These are phyloP conservation scores for Heliothis subflexa DNA, from an alignment of 1,140 invertebrate species.

Conservation along the genomic window DNA sequence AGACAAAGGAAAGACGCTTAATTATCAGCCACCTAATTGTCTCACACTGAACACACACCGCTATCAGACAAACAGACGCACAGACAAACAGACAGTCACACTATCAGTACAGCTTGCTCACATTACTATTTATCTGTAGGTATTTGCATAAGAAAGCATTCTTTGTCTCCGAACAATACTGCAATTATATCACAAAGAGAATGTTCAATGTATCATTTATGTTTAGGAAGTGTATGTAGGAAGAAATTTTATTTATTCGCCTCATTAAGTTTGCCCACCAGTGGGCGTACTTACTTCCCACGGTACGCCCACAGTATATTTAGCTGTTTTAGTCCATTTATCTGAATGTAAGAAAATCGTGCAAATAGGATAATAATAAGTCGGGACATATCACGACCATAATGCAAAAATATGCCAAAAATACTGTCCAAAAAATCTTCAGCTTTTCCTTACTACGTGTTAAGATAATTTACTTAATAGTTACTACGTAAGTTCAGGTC, in stretches of 20 bases:
- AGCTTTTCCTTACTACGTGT: no score
- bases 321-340: background rate
- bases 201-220: background rate
- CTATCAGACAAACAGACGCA: constrained; percentile 2
- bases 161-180: constrained; percentile 25
- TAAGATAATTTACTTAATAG: no score
- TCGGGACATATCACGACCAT: no score
- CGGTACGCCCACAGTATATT: background rate
- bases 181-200: constrained; percentile 19
- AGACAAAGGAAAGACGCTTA: background rate
- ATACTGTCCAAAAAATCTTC: no score
- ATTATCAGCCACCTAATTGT: background rate
- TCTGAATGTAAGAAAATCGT: background rate
- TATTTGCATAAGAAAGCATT: constrained; percentile 24
- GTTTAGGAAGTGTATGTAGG: background rate
- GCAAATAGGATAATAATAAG: no score
- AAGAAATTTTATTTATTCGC: background rate
- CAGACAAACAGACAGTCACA: background rate
- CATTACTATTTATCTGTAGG: background rate
- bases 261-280: background rate
- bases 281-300: background rate
- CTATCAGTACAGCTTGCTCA: constrained; percentile 21
- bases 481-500: no score
- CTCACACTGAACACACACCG: background rate
- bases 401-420: no score